Evolutionary conservation across 2,797 vertebrate genomes (phyloP).

Genomic region (Cyprinodon diabolis): DNA sequence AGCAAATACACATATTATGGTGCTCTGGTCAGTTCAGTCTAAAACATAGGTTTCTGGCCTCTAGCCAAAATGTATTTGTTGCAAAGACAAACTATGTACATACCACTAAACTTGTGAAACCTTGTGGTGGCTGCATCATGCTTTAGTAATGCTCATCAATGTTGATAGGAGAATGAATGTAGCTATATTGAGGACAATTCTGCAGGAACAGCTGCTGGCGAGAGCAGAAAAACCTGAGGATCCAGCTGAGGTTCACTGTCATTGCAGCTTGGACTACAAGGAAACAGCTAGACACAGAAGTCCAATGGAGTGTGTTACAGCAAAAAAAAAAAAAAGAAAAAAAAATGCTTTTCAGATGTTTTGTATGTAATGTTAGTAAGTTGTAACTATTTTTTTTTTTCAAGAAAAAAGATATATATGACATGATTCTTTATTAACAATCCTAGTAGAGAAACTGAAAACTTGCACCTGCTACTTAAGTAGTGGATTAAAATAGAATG

Average conservation of each 20-base stretch:
- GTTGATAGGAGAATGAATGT: neutral
- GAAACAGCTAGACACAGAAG: neutral
- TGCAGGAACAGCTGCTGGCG: neutral
- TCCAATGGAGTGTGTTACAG: neutral
- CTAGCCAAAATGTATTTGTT: too few species aligned
- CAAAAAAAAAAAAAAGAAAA: too few species aligned
- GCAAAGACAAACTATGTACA: neutral
- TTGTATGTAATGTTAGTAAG: neutral
- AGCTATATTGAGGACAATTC: neutral
- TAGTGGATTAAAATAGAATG: neutral
- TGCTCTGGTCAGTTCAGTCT: too few species aligned
- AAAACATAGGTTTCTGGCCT: too few species aligned
- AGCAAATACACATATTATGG: neutral
- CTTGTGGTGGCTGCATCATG: neutral
- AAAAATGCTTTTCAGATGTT: neutral
- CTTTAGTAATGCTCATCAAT: neutral
- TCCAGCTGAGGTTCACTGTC: neutral
- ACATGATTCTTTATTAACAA: neutral
- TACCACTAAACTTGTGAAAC: too few species aligned
- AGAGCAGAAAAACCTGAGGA: neutral
- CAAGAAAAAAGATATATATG: neutral
- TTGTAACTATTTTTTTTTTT: neutral
- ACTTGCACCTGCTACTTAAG: neutral
- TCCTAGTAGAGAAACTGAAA: neutral
- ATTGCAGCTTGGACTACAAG: neutral